These are phyloP conservation scores for Pogoniulus pusillus DNA, from an alignment of 2,797 vertebrate genomes.

Conservation along the genomic window DNA sequence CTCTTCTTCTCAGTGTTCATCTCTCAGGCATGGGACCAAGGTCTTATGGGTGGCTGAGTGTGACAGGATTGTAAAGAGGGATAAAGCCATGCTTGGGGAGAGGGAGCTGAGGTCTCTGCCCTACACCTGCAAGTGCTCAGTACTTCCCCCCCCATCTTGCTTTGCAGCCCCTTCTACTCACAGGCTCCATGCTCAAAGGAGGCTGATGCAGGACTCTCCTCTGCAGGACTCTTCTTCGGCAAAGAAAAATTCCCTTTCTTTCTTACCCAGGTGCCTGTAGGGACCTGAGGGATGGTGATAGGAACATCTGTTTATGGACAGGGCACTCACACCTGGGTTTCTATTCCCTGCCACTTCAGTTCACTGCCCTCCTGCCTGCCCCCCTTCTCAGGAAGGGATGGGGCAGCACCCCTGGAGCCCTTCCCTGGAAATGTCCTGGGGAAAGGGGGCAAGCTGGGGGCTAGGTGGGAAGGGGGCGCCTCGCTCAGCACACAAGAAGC, in stretches of 20 bases:
- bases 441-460: background rate
- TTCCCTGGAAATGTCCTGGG: background rate
- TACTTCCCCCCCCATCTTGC: background rate
- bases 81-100: background rate
- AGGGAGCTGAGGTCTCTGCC: background rate
- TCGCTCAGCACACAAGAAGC: background rate
- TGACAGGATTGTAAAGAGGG: background rate
- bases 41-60: background rate
- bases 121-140: background rate
- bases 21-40: background rate
- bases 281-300: background rate
- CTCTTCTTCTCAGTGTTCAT: background rate
- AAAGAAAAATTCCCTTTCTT: background rate
- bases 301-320: background rate
- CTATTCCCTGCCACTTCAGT: background rate
- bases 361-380: background rate
- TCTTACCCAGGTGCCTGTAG: background rate
- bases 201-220: background rate
- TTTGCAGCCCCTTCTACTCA: background rate
- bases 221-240: background rate
- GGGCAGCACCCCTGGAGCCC: background rate
- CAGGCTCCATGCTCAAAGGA: background rate
- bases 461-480: background rate
- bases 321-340: background rate
- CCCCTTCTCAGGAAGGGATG: background rate